phyloP scores from a whole-genome alignment of 1,140 invertebrate genomes.

The Tetramorium simillimum region DNA sequence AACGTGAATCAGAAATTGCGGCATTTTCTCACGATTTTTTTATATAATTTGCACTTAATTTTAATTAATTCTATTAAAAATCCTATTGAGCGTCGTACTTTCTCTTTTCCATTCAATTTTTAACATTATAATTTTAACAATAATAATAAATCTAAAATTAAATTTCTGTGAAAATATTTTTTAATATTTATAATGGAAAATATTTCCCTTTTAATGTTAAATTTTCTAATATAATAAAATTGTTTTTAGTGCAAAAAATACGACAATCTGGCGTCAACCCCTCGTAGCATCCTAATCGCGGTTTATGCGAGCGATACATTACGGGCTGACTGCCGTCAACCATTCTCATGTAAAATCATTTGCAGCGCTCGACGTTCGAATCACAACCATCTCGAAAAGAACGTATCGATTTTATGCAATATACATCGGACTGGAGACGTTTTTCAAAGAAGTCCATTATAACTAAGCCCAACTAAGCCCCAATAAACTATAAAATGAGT shows the following conservation, averaged over 20 bases:
- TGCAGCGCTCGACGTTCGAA: slow-evolving; percentile 5
- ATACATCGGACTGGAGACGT: background rate
- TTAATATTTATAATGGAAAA: background rate
- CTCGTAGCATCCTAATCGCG: slow-evolving; percentile 66
- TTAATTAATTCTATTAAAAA: background rate
- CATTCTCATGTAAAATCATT: slow-evolving; percentile 73
- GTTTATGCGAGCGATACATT: slow-evolving; percentile 75
- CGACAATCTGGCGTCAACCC: slow-evolving; percentile 8
- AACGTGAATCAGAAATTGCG: slow-evolving; percentile 28
- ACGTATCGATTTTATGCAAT: slow-evolving; percentile 80
- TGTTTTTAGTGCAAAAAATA: background rate
- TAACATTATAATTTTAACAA: background rate
- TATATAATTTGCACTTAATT: background rate
- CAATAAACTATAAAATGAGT: slow-evolving; percentile 84
- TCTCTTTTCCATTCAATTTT: background rate
- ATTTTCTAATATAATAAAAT: background rate
- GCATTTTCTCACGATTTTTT: background rate
- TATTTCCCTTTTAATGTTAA: background rate
- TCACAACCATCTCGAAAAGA: background rate
- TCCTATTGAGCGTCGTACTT: background rate
- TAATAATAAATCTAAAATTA: background rate
- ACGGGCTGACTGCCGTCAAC: slow-evolving; percentile 67
- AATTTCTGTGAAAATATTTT: background rate
- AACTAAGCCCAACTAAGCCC: slow-evolving; percentile 78
- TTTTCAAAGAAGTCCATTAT: slow-evolving; percentile 81